These are phyloP conservation scores for Epinephelus coioides DNA, from an alignment of 2,797 vertebrate genomes.

Conservation along the genomic window DNA sequence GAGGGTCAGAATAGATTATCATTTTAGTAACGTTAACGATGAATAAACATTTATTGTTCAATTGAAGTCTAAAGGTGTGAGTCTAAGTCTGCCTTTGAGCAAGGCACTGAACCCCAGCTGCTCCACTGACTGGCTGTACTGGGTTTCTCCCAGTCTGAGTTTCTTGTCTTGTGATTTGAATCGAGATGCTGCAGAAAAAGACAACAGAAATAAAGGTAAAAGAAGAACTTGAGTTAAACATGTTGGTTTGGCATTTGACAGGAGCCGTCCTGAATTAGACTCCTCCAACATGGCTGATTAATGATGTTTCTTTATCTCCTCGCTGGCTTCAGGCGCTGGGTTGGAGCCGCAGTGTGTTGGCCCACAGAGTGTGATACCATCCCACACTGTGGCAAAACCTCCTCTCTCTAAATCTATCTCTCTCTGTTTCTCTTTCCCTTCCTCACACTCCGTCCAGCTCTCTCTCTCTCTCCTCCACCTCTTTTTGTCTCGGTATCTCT, in stretches of 20 bases:
- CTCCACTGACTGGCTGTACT: neutral
- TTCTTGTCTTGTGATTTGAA: neutral
- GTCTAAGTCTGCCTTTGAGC: constrained; percentile 11
- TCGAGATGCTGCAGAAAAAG: constrained; percentile 12
- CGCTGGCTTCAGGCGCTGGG: constrained; percentile 62
- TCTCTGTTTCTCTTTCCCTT: constrained; percentile 64
- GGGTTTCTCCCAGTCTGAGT: neutral
- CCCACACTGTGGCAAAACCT: constrained; percentile 64
- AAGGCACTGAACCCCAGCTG: constrained; percentile 3
- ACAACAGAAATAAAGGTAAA: constrained; percentile 32
- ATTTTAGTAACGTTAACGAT: too few species aligned
- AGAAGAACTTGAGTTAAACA: constrained; percentile 47
- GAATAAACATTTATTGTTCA: too few species aligned
- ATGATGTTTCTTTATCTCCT: constrained; percentile 73
- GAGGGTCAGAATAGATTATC: too few species aligned
- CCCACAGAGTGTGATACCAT: constrained; percentile 73
- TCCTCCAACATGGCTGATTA: constrained; percentile 77
- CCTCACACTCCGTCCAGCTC: constrained; percentile 46
- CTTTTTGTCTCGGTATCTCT: constrained; percentile 51
- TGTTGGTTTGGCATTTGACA: constrained; percentile 68
- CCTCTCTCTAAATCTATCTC: constrained; percentile 60
- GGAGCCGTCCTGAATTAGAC: constrained; percentile 63
- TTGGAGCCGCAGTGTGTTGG: constrained; percentile 67
- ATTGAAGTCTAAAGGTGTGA: neutral
- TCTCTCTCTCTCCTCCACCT: constrained; percentile 38